Conservation (phyloP, 1,140 invertebrate genomes). For the Orchesella cincta region DNA sequence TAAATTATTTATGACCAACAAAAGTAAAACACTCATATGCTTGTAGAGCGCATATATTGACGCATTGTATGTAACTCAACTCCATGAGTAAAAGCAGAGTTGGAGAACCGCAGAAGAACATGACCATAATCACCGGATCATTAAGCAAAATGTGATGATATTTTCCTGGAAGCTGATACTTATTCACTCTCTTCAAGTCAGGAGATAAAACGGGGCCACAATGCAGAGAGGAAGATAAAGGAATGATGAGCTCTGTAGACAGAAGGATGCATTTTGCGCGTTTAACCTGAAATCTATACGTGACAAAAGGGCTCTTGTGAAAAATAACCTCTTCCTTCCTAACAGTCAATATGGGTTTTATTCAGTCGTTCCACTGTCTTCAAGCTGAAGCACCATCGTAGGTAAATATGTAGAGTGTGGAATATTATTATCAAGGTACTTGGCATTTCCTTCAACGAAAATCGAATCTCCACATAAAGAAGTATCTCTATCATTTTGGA, state of each 20-base stretch:
- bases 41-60: not conserved
- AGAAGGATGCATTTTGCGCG: not conserved
- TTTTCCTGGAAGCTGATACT: slow-evolving; percentile 22
- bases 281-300: not conserved
- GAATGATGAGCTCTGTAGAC: not conserved
- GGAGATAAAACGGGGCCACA: not conserved
- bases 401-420: not conserved
- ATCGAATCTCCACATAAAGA: not conserved
- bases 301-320: slow-evolving; percentile 2
- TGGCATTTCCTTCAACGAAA: slow-evolving; percentile 6
- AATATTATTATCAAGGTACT: not conserved
- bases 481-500: too few relatives aligned
- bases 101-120: slow-evolving; percentile 18
- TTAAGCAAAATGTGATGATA: slow-evolving; percentile 44
- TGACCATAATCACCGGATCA: slow-evolving; percentile 45
- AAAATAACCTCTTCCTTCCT: slow-evolving; percentile 22
- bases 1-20: not conserved
- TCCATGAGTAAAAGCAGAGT: too few relatives aligned
- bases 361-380: not conserved
- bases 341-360: not conserved
- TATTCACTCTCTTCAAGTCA: not conserved
- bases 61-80: too few relatives aligned
- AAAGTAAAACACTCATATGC: not conserved
- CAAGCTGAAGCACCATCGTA: not conserved
- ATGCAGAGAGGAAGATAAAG: not conserved